Evolutionary conservation across 2,113 vertebrate genomes (phyloP).

Genomic region (Anarhynchus alexandrinus): DNA sequence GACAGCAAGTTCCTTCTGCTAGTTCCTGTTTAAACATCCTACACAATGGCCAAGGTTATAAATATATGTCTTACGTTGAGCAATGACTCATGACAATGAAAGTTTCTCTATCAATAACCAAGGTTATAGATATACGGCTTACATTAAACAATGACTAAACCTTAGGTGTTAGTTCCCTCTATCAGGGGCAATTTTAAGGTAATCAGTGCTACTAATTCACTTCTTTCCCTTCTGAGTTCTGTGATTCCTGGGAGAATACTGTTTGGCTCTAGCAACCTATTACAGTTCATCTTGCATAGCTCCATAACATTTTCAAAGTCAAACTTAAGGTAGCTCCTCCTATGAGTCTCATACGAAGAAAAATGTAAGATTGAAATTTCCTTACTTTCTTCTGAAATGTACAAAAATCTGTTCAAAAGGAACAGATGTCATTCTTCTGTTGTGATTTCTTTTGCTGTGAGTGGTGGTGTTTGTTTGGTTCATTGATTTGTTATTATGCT

Average conservation of each 20-base stretch:
- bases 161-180: too few species aligned
- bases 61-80: too few species aligned
- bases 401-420: background rate
- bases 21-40: too few species aligned
- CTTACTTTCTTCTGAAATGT: background rate
- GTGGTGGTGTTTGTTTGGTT: background rate
- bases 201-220: background rate
- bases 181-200: background rate
- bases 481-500: background rate
- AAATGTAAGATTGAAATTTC: background rate
- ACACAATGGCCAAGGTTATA: too few species aligned
- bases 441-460: background rate
- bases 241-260: background rate
- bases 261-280: background rate
- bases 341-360: background rate
- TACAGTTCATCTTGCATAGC: background rate
- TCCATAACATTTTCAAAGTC: background rate
- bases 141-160: too few species aligned
- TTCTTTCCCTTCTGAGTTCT: background rate
- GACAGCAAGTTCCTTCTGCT: too few species aligned
- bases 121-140: too few species aligned
- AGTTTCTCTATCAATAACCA: too few species aligned
- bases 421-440: background rate
- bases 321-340: background rate
- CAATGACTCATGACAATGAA: too few species aligned